Base-by-base conservation (phyloP, 2,113 vertebrate genomes). In the Pelmatolapia mariae region DNA sequence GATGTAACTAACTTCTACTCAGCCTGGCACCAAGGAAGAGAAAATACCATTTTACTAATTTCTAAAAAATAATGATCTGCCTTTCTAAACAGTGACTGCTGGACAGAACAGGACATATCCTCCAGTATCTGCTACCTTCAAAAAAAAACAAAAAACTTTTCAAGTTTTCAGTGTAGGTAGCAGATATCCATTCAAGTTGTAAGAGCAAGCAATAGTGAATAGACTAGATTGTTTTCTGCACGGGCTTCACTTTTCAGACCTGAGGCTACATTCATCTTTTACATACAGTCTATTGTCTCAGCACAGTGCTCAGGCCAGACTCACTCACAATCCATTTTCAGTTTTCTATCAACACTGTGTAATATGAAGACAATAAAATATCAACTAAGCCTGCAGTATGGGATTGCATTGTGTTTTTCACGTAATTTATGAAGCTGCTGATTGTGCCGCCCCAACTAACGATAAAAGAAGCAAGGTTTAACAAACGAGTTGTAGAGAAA, bases 381-480 rank as follows among this genome's bases (percentile, higher is more conserved):
- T 82, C 57, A 81, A 43, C 71, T 66, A 31, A 82, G 52, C 7
- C 4, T 63, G 86, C 54, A 87, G 84, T 80, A 63, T 12, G 10
- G 3, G 7, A 45, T 61, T 1, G 3, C 47, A 63, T 80, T 54
- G 63, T 89, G 86, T 87, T 91, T 87, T 45, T 26, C 59, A 38
- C 19, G 8, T 89, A 86, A 93, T 93, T 91, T 87, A 87, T 56
- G 81, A 85, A 59, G 66, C 84, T 83, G 73, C 52, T 31, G 78
- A 82, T 82, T 45, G 86, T 10, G 85, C 87, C 54, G 82, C 61
- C 78, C 36, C n/a, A 7, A 89, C 83, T 63, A 85, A 89, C 36
- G 81, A 91, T 90, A 92, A 93, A 83, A 92, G 84, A 10, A 52
- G 87, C 66, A 71, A 87, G 80, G 18, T 63, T 88, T 89, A 92